Base-by-base conservation (phyloP, 2,888 invertebrate species). In the Hoplodrina ambigua region DNA sequence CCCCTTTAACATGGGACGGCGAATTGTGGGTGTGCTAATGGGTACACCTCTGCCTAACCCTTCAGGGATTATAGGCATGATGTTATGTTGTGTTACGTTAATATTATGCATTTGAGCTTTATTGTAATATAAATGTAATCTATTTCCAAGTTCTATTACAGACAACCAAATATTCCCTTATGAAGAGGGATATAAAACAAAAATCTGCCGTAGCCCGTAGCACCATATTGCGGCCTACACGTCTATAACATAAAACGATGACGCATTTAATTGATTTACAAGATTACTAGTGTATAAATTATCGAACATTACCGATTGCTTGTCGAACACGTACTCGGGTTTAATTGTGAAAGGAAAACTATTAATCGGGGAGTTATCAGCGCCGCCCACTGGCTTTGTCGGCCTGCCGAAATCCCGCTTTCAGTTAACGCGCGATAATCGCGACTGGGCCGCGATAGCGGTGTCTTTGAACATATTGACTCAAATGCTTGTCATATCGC, bases 381-480 rank as follows among this genome's bases (percentile, higher is more conserved):
- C 84, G 61, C 85, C 87, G 89, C 84, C 78, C 78, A 81, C 46
- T 73, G 77, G 89, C 94, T 95, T 95, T 96, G 95, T 94, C 94
- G 94, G 94, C 87, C 90, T 89, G 92, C 94, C 94, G 92, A 95
- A 95, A 95, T 95, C 94, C 93, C 87, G 91, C 91, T 91, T 91
- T 90, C 88, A 91, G 92, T 93, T 93, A 89, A 91, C 91, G 88
- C 88, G 85, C 89, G 91, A 93, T 94, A 87, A 93, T 92, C 91
- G 91, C 88, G 86, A 86, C 87, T 86, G 80, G 84, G 84, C 75
- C 30, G 79, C 77, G 95, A 96, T 96, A 95, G 95, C 95, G 95
- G 96, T 80, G 73, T 87, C 91, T 95, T 95, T 95, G 94, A 94
- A 83, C 81, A 37, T 92, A 91, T 93, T 94, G 92, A 94, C 92